Percentiles rank a stretch among this genome's conserved stretches.
Conservation (phyloP, 92 coral and sea anemone species). For the Phenganax marumi region DNA sequence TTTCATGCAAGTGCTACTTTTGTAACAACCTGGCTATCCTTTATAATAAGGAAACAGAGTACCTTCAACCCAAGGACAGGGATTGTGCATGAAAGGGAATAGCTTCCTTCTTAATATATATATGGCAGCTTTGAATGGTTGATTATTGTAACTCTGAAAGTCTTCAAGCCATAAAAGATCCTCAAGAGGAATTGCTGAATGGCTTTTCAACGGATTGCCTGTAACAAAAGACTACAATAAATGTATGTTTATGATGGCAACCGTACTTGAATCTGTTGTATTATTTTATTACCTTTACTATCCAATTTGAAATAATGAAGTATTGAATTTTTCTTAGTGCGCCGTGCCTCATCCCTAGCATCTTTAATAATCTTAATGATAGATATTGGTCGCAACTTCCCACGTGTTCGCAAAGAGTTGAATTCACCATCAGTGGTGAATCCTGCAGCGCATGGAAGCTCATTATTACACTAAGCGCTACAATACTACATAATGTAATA, state of each 20-base stretch:
- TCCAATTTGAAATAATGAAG: conserved; percentile 22
- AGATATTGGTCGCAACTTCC: conserved; percentile 48
- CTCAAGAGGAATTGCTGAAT: conserved; percentile 57
- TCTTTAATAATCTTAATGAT: conserved; percentile 38
- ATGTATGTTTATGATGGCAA: too few species aligned
- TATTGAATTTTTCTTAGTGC: conserved; percentile 8
- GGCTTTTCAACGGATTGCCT: conserved; percentile 49
- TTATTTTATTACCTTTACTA: conserved; percentile 28
- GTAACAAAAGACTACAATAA: background rate
- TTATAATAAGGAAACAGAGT: background rate
- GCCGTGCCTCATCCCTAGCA: conserved; percentile 42
- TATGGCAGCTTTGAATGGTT: conserved; percentile 8
- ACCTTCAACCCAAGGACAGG: conserved; percentile 57
- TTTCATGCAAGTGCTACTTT: too few species aligned
- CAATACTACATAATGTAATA: background rate
- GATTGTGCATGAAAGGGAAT: conserved; percentile 55
- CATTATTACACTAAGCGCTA: background rate
- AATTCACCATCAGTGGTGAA: conserved; percentile 56
- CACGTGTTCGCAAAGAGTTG: conserved; percentile 47
- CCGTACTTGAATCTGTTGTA: conserved; percentile 31
- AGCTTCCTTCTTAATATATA: conserved; percentile 37
- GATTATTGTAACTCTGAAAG: conserved; percentile 25
- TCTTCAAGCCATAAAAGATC: conserved; percentile 49
- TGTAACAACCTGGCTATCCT: background rate
- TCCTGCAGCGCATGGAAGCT: conserved; percentile 23